phyloP scores from a whole-genome alignment of 2,113 vertebrate species.

The Stegastes partitus region DNA sequence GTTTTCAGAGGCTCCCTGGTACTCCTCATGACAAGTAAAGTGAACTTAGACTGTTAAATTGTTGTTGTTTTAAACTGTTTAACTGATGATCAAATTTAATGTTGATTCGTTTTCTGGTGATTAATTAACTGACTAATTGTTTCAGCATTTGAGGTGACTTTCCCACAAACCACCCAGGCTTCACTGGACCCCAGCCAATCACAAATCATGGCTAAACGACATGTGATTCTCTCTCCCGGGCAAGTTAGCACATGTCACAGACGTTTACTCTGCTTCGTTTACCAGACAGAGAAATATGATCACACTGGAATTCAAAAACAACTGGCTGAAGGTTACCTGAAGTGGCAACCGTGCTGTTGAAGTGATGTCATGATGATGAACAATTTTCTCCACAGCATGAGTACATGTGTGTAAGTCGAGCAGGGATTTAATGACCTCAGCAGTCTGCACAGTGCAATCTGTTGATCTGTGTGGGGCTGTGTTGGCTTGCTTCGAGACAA shows the following conservation, averaged over 20 bases:
- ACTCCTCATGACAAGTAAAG: not conserved
- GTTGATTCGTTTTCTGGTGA: not conserved
- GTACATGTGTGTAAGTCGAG: not conserved
- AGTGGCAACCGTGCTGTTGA: constrained; percentile 37
- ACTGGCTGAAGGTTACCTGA: constrained; percentile 44
- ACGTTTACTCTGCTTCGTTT: constrained; percentile 42
- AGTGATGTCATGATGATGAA: constrained; percentile 39
- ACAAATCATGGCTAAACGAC: constrained; percentile 20
- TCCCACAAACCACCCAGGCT: constrained; percentile 6
- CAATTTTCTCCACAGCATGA: not conserved
- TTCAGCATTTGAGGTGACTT: not conserved
- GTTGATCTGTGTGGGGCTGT: constrained; percentile 3
- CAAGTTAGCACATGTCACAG: constrained; percentile 56
- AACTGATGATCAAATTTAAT: not conserved
- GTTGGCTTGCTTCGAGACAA: not conserved
- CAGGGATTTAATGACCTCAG: constrained; percentile 5
- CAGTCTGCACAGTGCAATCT: not conserved
- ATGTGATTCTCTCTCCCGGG: constrained; percentile 32
- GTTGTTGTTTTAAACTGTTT: not conserved
- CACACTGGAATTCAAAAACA: constrained; percentile 50
- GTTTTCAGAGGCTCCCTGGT: not conserved
- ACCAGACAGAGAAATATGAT: constrained; percentile 62
- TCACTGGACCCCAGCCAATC: constrained; percentile 36
- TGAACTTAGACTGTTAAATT: not conserved
- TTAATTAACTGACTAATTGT: not conserved